Evolutionary conservation across 2,888 invertebrate genomes (phyloP).

Genomic region (Pachydiplax longipennis): DNA sequence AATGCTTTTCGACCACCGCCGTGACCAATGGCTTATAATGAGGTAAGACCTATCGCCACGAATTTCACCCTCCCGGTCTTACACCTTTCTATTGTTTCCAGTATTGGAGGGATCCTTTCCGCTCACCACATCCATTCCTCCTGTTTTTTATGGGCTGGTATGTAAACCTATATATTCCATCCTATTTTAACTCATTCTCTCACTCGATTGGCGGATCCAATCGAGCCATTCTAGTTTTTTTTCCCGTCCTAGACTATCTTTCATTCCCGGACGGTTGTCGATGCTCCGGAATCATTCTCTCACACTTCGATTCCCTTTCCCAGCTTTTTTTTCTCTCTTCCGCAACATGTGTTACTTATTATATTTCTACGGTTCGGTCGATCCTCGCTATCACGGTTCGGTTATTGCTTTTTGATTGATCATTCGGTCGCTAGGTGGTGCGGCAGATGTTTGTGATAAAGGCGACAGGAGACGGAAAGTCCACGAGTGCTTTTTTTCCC

Average conservation of each 20-base stretch:
- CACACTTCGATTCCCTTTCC: not conserved
- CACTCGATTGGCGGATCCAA: slow-evolving; percentile 30
- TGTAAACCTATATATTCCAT: not conserved
- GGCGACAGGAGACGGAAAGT: slow-evolving; percentile 31
- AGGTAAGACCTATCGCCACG: not conserved
- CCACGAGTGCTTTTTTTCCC: not conserved
- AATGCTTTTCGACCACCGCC: slow-evolving; percentile 9
- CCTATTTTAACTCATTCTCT: not conserved
- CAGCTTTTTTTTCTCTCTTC: not conserved
- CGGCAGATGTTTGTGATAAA: slow-evolving; percentile 39
- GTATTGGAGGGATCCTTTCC: not conserved
- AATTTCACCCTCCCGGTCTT: slow-evolving; percentile 28
- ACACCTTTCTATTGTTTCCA: slow-evolving; percentile 31
- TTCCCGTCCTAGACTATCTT: not conserved
- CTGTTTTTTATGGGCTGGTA: not conserved
- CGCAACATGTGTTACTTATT: slow-evolving; percentile 40
- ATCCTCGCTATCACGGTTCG: slow-evolving; percentile 39
- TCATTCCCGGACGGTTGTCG: slow-evolving; percentile 16
- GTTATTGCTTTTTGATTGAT: slow-evolving; percentile 45
- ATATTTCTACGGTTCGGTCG: slow-evolving; percentile 32
- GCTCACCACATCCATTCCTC: not conserved
- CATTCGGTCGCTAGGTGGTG: slow-evolving; percentile 29
- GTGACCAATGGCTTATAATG: slow-evolving; percentile 42
- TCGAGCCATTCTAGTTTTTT: not conserved
- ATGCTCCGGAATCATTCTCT: slow-evolving; percentile 12